A percentile compares a stretch with the other conserved stretches of the same genome.
Conservation (phyloP, 2,113 vertebrate species). For the Podiceps cristatus region DNA sequence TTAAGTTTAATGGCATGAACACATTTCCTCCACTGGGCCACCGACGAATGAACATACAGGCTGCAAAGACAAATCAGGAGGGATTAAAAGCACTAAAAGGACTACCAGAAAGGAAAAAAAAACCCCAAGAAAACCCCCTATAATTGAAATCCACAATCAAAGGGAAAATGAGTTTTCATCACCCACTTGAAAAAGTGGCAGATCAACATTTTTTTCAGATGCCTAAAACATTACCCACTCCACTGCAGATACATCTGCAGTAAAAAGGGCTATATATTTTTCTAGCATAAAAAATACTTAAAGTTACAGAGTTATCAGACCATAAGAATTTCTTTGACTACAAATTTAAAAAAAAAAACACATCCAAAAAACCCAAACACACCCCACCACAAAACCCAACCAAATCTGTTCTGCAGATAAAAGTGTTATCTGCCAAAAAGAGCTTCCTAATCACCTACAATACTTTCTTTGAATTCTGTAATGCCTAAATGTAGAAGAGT, state of each 20-base stretch:
- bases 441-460: neutral
- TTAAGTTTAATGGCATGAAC: slow-evolving; percentile 98
- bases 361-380: too few species aligned
- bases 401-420: neutral
- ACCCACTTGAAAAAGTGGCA: neutral
- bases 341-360: neutral
- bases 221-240: neutral
- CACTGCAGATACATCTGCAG: neutral
- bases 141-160: neutral
- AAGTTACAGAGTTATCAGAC: neutral
- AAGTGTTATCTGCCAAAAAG: neutral
- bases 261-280: neutral
- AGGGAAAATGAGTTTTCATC: neutral
- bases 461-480: neutral
- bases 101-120: neutral
- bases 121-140: neutral
- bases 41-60: slow-evolving; percentile 96
- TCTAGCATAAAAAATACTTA: neutral
- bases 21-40: slow-evolving; percentile 97
- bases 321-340: neutral
- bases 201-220: neutral
- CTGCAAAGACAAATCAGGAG: slow-evolving; percentile 81
- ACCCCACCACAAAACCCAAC: neutral
- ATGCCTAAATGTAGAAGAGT: neutral
- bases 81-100: slow-evolving; percentile 59